Base-by-base conservation (phyloP, 2,888 invertebrate species). In the Drosophila tripunctata region DNA sequence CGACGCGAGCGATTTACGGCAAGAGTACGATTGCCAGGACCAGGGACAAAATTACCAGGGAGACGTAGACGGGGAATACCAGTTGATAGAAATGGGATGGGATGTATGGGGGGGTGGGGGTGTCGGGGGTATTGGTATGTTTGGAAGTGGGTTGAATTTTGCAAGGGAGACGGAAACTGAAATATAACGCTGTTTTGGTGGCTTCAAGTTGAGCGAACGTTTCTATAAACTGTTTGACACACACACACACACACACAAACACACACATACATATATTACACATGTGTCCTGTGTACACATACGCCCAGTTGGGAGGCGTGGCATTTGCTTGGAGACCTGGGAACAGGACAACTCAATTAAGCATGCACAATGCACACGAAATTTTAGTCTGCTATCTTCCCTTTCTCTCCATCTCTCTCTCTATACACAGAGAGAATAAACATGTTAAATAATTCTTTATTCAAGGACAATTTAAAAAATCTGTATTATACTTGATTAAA, bases 291-390 rank as follows among this genome's bases (percentile, higher is more conserved):
- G 30, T 35, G 30, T 19, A 10, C 12, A 22, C 60, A 55, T 60
- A 52, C 62, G 55, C 77, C 68, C 62, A 57, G 41, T 47, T 55
- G 47, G 19, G 38, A 62, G 43, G 51, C 33, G 44, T 44, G 58
- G 52, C 50, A 51, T 30, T 40, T 48, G 41, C 41, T 66, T 56
- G 51, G 36, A 52, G 38, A 57, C 36, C 36, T 43, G 62, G 44
- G 40, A 52, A 41, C 52, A 63, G 55, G 52, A 79, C 79, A 79
- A 85, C 83, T 79, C 86, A 79, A 79, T 85, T 85, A 79, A 85
- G 79, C 79, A 85, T 80, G 75, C 86, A 82, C 83, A 78, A 85
- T 80, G 86, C 83, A 85, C 83, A 80, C 86, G 64, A 82, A 85
- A 72, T 78, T 82, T 79, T 66, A n/a, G 60, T 66, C 71, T 56